Evolutionary conservation across 2,888 invertebrate species (phyloP).

Genomic region (Dynastes maya): DNA sequence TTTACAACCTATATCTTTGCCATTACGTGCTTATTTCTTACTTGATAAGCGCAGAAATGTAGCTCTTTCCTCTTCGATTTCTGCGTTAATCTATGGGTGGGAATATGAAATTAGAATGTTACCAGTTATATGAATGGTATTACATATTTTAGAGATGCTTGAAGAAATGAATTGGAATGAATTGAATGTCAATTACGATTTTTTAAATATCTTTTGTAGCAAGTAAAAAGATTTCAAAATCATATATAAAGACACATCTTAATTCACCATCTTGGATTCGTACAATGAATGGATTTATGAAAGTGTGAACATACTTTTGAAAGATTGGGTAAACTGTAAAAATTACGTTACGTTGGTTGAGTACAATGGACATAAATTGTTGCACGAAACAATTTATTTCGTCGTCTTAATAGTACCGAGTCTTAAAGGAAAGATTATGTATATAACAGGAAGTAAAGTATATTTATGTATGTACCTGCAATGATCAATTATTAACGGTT

Average conservation of each 20-base stretch:
- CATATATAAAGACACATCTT: neutral
- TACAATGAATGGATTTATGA: neutral
- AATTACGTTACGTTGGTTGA: slow-evolving; percentile 1
- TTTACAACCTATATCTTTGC: neutral
- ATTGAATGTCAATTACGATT: too few relatives aligned
- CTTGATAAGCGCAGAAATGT: neutral
- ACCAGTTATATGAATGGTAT: neutral
- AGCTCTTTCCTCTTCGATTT: neutral
- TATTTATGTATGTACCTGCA: too few relatives aligned
- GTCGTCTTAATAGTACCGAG: neutral
- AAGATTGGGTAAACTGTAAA: slow-evolving; percentile 4
- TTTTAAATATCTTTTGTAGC: too few relatives aligned
- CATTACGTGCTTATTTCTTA: neutral
- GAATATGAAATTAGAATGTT: neutral
- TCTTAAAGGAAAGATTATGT: too few relatives aligned
- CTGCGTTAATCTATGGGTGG: neutral
- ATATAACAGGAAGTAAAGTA: too few relatives aligned
- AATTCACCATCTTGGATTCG: neutral
- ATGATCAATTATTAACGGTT: too few relatives aligned
- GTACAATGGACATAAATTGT: slow-evolving; percentile 12
- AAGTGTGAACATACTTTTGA: slow-evolving; percentile 5
- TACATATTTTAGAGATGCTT: too few relatives aligned
- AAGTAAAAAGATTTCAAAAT: too few relatives aligned
- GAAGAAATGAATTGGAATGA: too few relatives aligned
- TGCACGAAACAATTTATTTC: neutral